These are phyloP conservation scores for Chymomyza amoena DNA, from an alignment of 2,888 invertebrate species.

Conservation along the genomic window DNA sequence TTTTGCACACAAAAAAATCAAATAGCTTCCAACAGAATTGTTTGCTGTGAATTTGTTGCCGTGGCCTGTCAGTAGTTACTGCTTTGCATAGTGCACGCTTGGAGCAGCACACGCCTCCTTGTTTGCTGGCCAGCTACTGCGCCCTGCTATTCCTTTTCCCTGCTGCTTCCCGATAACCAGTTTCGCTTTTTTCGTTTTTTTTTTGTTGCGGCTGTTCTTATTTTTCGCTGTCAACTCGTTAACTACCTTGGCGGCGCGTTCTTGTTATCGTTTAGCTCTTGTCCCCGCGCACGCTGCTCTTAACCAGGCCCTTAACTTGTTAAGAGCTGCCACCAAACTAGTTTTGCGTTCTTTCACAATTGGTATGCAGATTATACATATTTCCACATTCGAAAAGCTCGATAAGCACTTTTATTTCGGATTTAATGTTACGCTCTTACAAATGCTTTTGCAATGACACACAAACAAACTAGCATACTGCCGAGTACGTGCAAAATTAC, in stretches of 20 bases:
- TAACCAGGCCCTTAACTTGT: conserved; percentile 16
- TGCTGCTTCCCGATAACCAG: conserved; percentile 19
- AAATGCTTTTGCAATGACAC: neutral
- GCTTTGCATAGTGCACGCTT: conserved; percentile 42
- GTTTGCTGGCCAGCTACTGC: conserved; percentile 22
- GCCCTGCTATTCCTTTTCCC: neutral
- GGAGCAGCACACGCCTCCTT: conserved; percentile 17
- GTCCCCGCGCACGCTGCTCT: conserved; percentile 19
- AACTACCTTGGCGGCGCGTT: conserved; percentile 64
- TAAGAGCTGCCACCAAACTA: conserved; percentile 32
- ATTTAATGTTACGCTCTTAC: neutral
- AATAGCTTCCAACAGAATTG: neutral
- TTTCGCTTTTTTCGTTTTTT: conserved; percentile 10
- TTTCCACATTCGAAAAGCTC: neutral
- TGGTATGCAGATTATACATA: conserved; percentile 51
- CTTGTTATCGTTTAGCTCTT: conserved; percentile 50
- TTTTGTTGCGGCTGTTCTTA: conserved; percentile 20
- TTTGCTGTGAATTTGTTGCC: conserved; percentile 13
- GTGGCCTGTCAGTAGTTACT: conserved; percentile 16
- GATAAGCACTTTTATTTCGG: neutral
- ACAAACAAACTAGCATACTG: neutral
- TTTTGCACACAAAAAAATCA: neutral
- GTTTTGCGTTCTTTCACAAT: conserved; percentile 50
- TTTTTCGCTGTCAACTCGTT: conserved; percentile 56
- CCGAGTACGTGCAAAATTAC: neutral